phyloP scores from a whole-genome alignment of 1,140 invertebrate species.

The Colletes latitarsis region DNA sequence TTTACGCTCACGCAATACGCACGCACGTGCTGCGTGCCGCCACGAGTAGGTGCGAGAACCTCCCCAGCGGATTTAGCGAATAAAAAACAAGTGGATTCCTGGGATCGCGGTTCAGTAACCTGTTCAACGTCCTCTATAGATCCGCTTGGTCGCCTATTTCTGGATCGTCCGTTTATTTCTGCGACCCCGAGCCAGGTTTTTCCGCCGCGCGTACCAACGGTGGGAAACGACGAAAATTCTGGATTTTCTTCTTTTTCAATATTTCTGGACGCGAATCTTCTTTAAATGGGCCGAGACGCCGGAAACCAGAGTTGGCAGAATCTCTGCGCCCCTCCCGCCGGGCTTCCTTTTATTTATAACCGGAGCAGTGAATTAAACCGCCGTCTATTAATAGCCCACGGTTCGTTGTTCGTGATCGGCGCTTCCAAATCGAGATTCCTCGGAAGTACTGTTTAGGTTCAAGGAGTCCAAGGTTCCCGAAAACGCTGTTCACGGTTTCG shows the following conservation, averaged over 20 bases:
- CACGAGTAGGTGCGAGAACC: constrained; percentile 10
- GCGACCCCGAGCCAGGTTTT: background rate
- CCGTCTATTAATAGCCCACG: no score
- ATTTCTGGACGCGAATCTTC: no score
- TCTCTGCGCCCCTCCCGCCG: no score
- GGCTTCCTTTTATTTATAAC: no score
- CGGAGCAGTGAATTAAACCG: no score
- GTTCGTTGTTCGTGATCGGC: no score
- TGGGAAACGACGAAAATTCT: no score
- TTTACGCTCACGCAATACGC: constrained; percentile 10
- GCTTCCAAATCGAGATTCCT: no score
- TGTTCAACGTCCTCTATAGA: constrained; percentile 19
- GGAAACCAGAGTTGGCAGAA: no score
- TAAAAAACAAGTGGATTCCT: constrained; percentile 47
- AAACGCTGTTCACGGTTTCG: background rate
- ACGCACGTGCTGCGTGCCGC: constrained; percentile 42
- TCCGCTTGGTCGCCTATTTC: constrained; percentile 37
- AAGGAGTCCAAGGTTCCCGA: background rate
- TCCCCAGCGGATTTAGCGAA: constrained; percentile 37
- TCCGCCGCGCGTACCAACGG: no score
- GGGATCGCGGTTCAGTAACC: constrained; percentile 49
- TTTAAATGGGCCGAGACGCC: no score
- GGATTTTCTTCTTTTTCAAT: no score
- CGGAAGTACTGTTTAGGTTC: background rate
- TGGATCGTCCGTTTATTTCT: constrained; percentile 24